Base-by-base conservation (phyloP, 92 coral and sea anemone species). In the Palythoa grandis region DNA sequence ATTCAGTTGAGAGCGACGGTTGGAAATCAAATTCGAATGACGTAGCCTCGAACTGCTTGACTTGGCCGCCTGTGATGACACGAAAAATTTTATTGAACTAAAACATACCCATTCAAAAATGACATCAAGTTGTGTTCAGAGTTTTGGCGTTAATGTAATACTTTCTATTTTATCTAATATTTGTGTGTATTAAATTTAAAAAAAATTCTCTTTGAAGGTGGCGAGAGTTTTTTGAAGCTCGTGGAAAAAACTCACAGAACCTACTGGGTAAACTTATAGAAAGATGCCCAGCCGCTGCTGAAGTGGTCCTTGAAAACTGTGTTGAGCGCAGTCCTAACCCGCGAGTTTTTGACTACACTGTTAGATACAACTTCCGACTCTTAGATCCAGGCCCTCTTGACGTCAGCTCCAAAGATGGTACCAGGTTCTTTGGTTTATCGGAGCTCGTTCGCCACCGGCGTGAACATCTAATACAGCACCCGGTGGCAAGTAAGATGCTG, bases 341-440 rank as follows among this genome's bases (percentile, higher is more conserved):
- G 48, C 71, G 70, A 23, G 87, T 74, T n/a, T 43, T 24, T 29
- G 76, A 91, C 52, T 86, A 92, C 79, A 79, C 90, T 20, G 80
- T 95, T 63, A 89, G 83, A 19, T 89, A 94, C 61, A 94, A 95
- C 79, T 95, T 95, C 72, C 86, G 88, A 11, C 84, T 93, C 52
- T 91, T 95, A 20, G 98, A 95, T 85, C 95, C 98, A 85, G 98
- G 98, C 50, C 96, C 96, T 48, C 83, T 66, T 69, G 91, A 90
- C 52, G 40, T 66, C 66, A 72, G 86, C 82, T 78, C 85, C 35
- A 77, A 90, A 3, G 76, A 76, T 10, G 79, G 84, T 7, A 76
- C 78, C 58, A 92, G 95, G 17, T 93, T 91, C 82, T 92, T 90
- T 72, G 97, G 95, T 38, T 76, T 90, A 68, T 22, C 82, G 60